Evolutionary conservation across 2,888 invertebrate species (phyloP).

Genomic region (Drosophila subquinaria): DNA sequence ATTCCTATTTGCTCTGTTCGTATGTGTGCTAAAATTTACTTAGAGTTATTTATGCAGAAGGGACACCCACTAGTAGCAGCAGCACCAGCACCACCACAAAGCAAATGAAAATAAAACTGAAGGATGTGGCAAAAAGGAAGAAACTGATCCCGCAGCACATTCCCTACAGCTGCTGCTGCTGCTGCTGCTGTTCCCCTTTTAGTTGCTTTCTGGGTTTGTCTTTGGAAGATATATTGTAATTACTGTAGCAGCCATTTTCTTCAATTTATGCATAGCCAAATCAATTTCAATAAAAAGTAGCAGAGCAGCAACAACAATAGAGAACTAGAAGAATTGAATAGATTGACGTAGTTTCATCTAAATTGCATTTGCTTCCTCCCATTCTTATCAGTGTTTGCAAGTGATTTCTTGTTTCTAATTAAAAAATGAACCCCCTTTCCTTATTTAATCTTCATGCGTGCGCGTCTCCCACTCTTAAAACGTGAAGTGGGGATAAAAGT

Average conservation of each 20-base stretch:
- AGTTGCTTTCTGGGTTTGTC: constrained; percentile 6
- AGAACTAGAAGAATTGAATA: constrained; percentile 2
- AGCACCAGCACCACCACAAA: constrained; percentile 22
- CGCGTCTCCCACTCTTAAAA: constrained; percentile 25
- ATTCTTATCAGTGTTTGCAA: constrained; percentile 4
- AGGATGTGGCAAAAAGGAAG: constrained; percentile 16
- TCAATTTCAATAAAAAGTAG: constrained; percentile 74
- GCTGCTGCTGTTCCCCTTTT: background rate
- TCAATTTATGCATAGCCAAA: constrained; percentile 76
- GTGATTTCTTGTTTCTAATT: constrained; percentile 61
- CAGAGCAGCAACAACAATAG: constrained; percentile 23
- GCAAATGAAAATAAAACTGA: constrained; percentile 40
- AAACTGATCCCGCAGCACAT: constrained; percentile 17
- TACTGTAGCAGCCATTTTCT: constrained; percentile 61
- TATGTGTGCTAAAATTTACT: constrained; percentile 70
- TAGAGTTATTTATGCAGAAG: constrained; percentile 79
- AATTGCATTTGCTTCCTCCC: constrained; percentile 32
- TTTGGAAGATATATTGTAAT: constrained; percentile 76
- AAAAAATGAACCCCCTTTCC: constrained; percentile 26
- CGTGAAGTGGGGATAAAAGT: background rate
- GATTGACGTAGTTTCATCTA: constrained; percentile 43
- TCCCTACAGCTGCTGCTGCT: constrained; percentile 10
- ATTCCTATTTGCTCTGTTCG: background rate
- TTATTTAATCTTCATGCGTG: constrained; percentile 2
- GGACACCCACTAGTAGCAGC: constrained; percentile 40